Conservation (phyloP, 2,797 vertebrate genomes). For the Enteromius unitaeniatus region DNA sequence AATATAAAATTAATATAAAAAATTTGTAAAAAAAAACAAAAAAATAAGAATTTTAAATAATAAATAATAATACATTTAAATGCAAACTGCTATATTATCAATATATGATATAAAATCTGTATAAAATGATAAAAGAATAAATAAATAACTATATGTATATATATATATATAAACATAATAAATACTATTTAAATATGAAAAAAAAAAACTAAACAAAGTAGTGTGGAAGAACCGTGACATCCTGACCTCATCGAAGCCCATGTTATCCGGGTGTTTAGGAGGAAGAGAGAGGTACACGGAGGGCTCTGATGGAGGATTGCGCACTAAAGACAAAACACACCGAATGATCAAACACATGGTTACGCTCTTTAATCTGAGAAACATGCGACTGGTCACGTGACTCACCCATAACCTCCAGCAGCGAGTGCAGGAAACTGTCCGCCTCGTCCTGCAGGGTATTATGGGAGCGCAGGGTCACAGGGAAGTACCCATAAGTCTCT, state of each 20-base stretch:
- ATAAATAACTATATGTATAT: no score
- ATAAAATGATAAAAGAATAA: no score
- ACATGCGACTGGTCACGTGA: neutral
- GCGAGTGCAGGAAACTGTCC: conserved; percentile 87
- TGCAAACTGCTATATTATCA: no score
- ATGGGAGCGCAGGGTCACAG: conserved; percentile 85
- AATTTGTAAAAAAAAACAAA: no score
- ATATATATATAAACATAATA: neutral
- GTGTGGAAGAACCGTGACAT: neutral
- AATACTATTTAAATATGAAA: neutral
- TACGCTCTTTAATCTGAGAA: neutral
- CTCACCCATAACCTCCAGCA: conserved; percentile 90
- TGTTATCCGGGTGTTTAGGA: conserved; percentile 87
- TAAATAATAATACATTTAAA: no score
- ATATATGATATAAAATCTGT: no score
- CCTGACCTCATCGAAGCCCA: conserved; percentile 96
- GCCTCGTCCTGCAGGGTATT: conserved; percentile 85
- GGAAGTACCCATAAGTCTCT: conserved; percentile 85
- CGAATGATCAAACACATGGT: neutral
- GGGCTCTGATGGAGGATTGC: conserved; percentile 86
- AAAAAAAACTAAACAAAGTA: neutral
- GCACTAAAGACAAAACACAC: conserved; percentile 74
- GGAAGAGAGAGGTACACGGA: conserved; percentile 84
- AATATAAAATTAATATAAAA: no score
- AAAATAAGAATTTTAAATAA: no score